Conservation (phyloP, 2,888 invertebrate species). For the Oligia latruncula region DNA sequence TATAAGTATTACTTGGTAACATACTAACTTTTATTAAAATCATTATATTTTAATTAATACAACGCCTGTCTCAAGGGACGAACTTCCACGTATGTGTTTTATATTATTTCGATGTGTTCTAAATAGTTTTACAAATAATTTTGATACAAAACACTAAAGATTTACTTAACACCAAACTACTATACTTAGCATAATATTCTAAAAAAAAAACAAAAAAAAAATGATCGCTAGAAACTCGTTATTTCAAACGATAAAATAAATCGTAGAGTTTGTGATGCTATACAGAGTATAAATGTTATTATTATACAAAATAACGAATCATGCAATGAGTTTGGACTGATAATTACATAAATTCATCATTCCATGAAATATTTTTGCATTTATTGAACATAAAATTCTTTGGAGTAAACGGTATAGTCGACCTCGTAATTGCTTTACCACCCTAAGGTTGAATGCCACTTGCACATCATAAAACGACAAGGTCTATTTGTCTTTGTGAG, state of each 20-base stretch:
- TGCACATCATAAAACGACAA: background rate
- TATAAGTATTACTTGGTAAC: conserved; percentile 68
- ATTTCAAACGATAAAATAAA: conserved; percentile 49
- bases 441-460: conserved; percentile 2
- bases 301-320: conserved; percentile 47
- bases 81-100: conserved; percentile 69
- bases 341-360: conserved; percentile 62
- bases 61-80: conserved; percentile 67
- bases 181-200: conserved; percentile 55
- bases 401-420: conserved; percentile 24
- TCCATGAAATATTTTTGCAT: conserved; percentile 65
- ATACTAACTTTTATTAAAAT: conserved; percentile 61
- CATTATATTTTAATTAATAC: conserved; percentile 51
- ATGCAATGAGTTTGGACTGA: conserved; percentile 66
- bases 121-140: conserved; percentile 59
- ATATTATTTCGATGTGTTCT: conserved; percentile 69
- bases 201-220: conserved; percentile 28
- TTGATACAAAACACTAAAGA: conserved; percentile 56
- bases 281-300: conserved; percentile 69
- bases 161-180: conserved; percentile 64
- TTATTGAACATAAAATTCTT: conserved; percentile 52
- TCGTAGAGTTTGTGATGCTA: conserved; percentile 62
- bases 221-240: conserved; percentile 37
- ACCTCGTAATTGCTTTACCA: conserved; percentile 14
- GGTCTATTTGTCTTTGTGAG: background rate